These are phyloP conservation scores for Drosophila orosa DNA, from an alignment of 1,140 invertebrate genomes.

Conservation along the genomic window DNA sequence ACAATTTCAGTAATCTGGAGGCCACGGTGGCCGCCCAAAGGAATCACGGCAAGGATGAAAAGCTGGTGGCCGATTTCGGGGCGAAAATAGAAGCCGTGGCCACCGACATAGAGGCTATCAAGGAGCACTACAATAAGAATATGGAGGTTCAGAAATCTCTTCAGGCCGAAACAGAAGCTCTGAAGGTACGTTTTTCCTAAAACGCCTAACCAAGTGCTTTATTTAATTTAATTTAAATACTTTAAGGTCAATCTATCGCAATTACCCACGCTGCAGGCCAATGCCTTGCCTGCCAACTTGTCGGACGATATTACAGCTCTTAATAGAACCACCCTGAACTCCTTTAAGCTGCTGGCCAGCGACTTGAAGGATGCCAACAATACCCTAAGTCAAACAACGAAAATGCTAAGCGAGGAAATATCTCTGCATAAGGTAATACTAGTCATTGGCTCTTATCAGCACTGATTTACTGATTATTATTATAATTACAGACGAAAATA, in stretches of 20 bases:
- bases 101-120: constrained; percentile 74
- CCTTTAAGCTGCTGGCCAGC: constrained; percentile 45
- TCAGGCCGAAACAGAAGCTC: constrained; percentile 53
- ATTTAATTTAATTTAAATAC: not conserved
- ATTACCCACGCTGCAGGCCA: constrained; percentile 42
- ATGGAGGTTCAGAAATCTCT: constrained; percentile 65
- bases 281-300: constrained; percentile 49
- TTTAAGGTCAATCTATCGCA: constrained; percentile 63
- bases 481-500: constrained; percentile 62
- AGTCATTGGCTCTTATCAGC: not conserved
- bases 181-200: constrained; percentile 44
- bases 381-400: constrained; percentile 69
- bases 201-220: not conserved
- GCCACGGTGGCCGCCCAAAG: constrained; percentile 54
- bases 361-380: constrained; percentile 69
- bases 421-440: constrained; percentile 59
- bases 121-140: constrained; percentile 72
- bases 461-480: not conserved
- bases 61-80: constrained; percentile 78
- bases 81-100: constrained; percentile 77
- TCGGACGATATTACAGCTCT: constrained; percentile 57
- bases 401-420: constrained; percentile 71
- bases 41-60: constrained; percentile 76
- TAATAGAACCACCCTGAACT: constrained; percentile 48
- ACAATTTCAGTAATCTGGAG: constrained; percentile 65